Conservation (phyloP, 2,888 invertebrate genomes). For the Ormyrus thymus region DNA sequence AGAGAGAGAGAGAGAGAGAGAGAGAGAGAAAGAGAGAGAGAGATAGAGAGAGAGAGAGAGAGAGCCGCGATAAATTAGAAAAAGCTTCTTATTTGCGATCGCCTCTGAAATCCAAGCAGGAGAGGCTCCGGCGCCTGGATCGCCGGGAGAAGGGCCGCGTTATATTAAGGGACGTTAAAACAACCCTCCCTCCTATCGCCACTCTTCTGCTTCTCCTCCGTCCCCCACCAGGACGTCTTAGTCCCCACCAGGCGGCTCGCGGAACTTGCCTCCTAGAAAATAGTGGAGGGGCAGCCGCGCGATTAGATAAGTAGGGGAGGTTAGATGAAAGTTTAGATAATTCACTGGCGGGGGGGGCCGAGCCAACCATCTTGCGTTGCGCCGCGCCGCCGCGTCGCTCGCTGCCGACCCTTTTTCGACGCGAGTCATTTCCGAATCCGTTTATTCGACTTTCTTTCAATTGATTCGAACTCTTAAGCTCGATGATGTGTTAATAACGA, state of each 20-base stretch:
- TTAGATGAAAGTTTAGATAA: constrained; percentile 75
- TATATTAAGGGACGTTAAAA: constrained; percentile 69
- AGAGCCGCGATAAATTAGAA: constrained; percentile 13
- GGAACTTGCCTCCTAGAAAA: constrained; percentile 69
- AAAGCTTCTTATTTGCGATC: constrained; percentile 46
- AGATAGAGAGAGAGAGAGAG: not conserved
- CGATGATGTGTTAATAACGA: no score
- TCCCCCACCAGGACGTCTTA: constrained; percentile 60
- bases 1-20: not conserved
- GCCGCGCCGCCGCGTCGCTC: not conserved
- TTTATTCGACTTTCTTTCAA: no score
- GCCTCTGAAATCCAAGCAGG: not conserved
- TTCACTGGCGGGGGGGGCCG: constrained; percentile 61
- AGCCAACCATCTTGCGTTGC: constrained; percentile 38
- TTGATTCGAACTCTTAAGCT: no score
- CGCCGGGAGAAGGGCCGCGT: constrained; percentile 58
- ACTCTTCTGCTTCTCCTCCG: constrained; percentile 31
- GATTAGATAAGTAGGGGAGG: constrained; percentile 73
- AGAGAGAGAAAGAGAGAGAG: no score
- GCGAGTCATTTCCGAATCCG: no score
- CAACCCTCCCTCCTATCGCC: constrained; percentile 58
- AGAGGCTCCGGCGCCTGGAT: not conserved
- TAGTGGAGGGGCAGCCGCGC: constrained; percentile 65
- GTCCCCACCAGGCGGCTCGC: constrained; percentile 26
- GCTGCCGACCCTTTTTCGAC: not conserved